Conservation (phyloP, 2,797 vertebrate species). For the Gallirallus australis region DNA sequence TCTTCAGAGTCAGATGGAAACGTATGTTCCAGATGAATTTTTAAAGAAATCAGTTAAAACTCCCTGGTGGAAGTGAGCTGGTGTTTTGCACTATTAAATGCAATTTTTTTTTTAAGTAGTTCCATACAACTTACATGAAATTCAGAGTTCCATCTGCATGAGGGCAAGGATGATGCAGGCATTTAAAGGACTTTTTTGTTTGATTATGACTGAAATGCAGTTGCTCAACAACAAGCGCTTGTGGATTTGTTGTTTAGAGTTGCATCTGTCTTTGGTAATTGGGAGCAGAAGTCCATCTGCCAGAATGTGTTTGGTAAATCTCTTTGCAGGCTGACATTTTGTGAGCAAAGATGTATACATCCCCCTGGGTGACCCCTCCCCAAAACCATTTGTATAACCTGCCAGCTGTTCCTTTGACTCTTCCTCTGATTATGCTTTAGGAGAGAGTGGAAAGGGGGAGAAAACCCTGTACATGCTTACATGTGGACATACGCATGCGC, state of each 20-base stretch:
- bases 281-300: constrained; percentile 50
- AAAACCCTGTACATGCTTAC: background rate
- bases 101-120: background rate
- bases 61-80: background rate
- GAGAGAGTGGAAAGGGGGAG: background rate
- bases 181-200: background rate
- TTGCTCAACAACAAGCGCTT: background rate
- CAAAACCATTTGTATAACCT: constrained; percentile 40
- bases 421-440: background rate
- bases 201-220: background rate
- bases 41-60: background rate
- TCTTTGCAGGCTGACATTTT: constrained; percentile 39
- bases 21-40: background rate
- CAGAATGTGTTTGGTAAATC: background rate
- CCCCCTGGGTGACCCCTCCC: constrained; percentile 2
- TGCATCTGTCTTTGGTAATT: constrained; percentile 35
- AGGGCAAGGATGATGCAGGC: background rate
- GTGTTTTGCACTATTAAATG: background rate
- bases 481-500: background rate
- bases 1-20: background rate
- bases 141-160: background rate
- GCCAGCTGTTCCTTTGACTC: constrained; percentile 48
- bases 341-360: background rate
- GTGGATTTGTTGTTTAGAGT: constrained; percentile 7
- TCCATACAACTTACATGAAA: background rate